Evolutionary conservation across 2,888 invertebrate genomes (phyloP), one percentile per base, ranked within the genome.

Genomic region (Hypercompe scribonia): DNA sequence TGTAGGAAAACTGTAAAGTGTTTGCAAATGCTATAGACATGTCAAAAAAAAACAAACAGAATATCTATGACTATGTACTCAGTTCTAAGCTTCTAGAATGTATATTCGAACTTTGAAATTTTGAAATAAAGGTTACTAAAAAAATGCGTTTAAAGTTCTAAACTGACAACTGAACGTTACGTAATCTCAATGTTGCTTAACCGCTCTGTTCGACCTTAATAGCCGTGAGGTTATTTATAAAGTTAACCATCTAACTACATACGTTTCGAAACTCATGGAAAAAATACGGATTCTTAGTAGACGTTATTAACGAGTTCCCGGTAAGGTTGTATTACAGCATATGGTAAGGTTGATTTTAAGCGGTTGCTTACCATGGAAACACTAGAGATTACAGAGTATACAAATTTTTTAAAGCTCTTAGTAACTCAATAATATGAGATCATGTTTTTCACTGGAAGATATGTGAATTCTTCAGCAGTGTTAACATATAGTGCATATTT

Each of bases 1-100:
- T 58, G 46, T 65, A 65, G 36, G 61, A 73, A 78, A 73, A 75
- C 66, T 75, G 75, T 71, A 68, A 73, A 61, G 15, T 65, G 65
- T 68, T 42, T 50, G 34, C 34, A 70, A 50, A 31, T n/a, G 3
- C 18, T 28, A 65, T 36, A 42, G 4, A 63, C 4, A 24, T 24
- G 8, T 24, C 24, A 50, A 3, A 24, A 50, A 50, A 10, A 50
- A 50, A 24, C 24, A 18, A 28, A 31, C 31, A 31, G 61, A 4
- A n/a, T 8, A 28, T 18, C 18, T 39, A 18, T 39, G 36, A 39
- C 42, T 42, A n/a, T n/a, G n/a, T 36, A 36, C 24, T 28, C 13
- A 13, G 24, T 54, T 24, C n/a, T n/a, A 54, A 10, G 24, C 11
- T 10, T n/a, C 21, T n/a, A 54, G n/a, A n/a, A n/a, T 8, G n/a